Conservation (phyloP, 2,113 vertebrate genomes). For the Myrmophylax atrothorax region DNA sequence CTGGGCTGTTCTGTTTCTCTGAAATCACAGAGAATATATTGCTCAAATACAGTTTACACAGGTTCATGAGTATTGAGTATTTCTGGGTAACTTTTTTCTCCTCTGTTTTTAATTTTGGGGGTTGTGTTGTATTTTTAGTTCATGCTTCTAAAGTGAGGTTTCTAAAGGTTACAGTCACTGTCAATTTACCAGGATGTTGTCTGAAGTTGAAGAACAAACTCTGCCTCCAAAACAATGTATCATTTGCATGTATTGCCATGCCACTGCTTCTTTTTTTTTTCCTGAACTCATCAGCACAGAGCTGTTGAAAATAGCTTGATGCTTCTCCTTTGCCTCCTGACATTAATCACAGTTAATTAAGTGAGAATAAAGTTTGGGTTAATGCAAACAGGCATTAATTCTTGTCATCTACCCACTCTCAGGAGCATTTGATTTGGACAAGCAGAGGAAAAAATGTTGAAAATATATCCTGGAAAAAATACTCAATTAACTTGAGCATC, state of each 20-base stretch:
- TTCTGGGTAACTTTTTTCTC: neutral
- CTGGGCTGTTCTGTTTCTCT: neutral
- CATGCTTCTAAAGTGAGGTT: neutral
- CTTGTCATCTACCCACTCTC: neutral
- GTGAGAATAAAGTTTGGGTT: neutral
- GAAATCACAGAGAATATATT: neutral
- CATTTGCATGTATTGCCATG: neutral
- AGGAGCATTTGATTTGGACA: constrained; percentile 1
- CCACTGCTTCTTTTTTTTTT: neutral
- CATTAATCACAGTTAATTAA: constrained; percentile 54
- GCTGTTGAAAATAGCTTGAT: constrained; percentile 47
- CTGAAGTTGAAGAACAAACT: neutral
- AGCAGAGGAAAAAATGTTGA: neutral
- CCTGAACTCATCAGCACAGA: constrained; percentile 16
- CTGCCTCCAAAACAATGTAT: neutral
- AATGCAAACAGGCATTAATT: constrained; percentile 51
- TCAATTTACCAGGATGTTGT: neutral
- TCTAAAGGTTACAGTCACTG: neutral
- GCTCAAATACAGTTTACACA: neutral
- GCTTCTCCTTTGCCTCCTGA: constrained; percentile 23
- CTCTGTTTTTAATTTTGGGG: neutral
- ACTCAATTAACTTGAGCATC: neutral
- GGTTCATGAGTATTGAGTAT: neutral
- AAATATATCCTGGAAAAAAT: constrained; percentile 3
- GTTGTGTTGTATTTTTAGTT: neutral